Base-by-base conservation (phyloP, 2,888 invertebrate species). In the Aphidius colemani region DNA sequence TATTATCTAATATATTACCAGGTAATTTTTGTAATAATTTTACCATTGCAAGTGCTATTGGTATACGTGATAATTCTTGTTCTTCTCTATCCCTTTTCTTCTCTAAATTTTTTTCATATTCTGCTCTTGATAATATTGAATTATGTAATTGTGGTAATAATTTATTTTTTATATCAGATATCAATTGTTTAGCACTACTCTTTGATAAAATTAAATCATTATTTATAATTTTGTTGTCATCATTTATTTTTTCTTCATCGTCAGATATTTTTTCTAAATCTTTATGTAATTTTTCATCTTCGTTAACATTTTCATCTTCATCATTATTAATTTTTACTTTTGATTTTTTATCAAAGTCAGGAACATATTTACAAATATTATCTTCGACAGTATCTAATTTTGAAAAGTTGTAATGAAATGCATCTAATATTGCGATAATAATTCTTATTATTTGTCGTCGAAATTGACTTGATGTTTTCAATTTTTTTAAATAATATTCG, bases 31-130 rank as follows among this genome's bases (percentile, higher is more conserved):
- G 94, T 69, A 99, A 83, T 18, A 98, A 82, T 80, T 97, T 97
- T 0, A 98, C 94, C 61, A 96, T 87, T 1, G 98, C 96, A 61
- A 98, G 83, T 0, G 96, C 96, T 65, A 99, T 90, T 0, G 98
- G 98, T 7, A 98, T 93, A 56, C 95, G 86, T 68, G 93, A 84
- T 72, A 96, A 89, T 76, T 98, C 96, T 69, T 96, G 94, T 74
- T 93, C 91, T 78, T 98, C 96, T n/a, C 91, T 88, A 72, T 90
- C 90, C n/a, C n/a, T n/a, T n/a, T n/a, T n/a, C n/a, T n/a, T n/a
- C n/a, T n/a, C n/a, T n/a, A n/a, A n/a, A n/a, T n/a, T n/a, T 43
- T 84, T 86, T 71, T 94, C 94, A 69, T 90, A 89, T 7, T 87
- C 88, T 0, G 91, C 90, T 79, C 90, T 84, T 65, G 88, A 87